phyloP scores from a whole-genome alignment of 2,113 vertebrate species.

The Mormyrus lacerda region DNA sequence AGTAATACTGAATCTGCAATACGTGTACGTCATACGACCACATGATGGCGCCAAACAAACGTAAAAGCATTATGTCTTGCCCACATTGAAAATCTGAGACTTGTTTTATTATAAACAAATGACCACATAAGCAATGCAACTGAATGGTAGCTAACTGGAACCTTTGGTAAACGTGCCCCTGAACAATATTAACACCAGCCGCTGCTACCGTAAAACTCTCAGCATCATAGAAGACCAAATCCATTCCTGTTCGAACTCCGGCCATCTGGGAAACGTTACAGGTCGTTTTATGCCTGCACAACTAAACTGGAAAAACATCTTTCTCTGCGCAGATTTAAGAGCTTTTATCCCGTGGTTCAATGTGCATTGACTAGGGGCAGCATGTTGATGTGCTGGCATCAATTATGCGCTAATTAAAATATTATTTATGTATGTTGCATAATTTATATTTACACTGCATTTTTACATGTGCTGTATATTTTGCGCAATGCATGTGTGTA shows the following conservation, averaged over 20 bases:
- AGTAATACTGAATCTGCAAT: not conserved
- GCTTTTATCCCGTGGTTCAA: not conserved
- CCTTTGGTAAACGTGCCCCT: not conserved
- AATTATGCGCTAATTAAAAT: not conserved
- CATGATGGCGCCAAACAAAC: conserved; percentile 1
- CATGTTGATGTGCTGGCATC: not conserved
- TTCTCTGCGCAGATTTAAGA: not conserved
- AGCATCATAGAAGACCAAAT: not conserved
- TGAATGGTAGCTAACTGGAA: not conserved
- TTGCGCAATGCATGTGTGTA: not conserved
- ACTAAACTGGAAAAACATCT: not conserved
- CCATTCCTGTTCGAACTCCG: not conserved
- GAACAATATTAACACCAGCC: not conserved
- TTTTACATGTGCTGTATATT: not conserved
- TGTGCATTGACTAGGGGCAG: not conserved
- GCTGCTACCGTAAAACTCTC: not conserved
- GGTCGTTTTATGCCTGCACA: not conserved
- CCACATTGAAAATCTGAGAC: not conserved
- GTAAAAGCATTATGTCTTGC: not conserved
- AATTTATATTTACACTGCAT: not conserved
- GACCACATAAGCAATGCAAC: not conserved
- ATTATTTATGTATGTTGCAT: not conserved
- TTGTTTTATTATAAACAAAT: not conserved
- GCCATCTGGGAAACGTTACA: not conserved
- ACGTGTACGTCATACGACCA: not conserved